Percentiles rank a stretch among this genome's conserved stretches.
Conservation (phyloP, 2,797 vertebrate species). For the Takifugu rubripes region DNA sequence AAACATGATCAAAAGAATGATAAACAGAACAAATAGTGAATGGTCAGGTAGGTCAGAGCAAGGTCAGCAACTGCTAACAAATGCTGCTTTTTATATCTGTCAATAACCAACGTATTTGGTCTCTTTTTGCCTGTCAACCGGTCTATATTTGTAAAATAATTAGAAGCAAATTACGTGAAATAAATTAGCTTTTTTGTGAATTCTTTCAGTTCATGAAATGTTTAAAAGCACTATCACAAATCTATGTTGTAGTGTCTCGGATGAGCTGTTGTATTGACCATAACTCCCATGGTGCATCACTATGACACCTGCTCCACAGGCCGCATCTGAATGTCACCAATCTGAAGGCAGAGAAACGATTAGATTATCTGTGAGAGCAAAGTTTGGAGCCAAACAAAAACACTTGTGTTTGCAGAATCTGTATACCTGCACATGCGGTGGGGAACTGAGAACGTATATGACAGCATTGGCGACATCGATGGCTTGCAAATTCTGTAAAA, state of each 20-base stretch:
- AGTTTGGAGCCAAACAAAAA: neutral
- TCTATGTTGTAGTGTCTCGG: neutral
- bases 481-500: constrained; percentile 77
- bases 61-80: too few species aligned
- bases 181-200: too few species aligned
- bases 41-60: too few species aligned
- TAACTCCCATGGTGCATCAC: neutral
- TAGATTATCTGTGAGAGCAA: constrained; percentile 3
- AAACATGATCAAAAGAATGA: too few species aligned
- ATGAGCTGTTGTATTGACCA: neutral
- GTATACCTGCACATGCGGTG: constrained; percentile 84
- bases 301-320: constrained; percentile 81
- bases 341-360: constrained; percentile 58
- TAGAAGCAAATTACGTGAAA: too few species aligned
- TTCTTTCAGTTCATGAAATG: too few species aligned
- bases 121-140: too few species aligned
- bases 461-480: constrained; percentile 83
- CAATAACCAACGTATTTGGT: too few species aligned
- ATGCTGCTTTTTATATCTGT: too few species aligned
- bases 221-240: neutral
- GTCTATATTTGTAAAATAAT: too few species aligned
- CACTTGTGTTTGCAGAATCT: neutral
- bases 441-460: constrained; percentile 79
- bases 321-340: constrained; percentile 84
- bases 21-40: too few species aligned